A percentile compares a stretch with the other conserved stretches of the same genome.
These are phyloP conservation scores for Sylvia borin DNA, from an alignment of 2,797 vertebrate species.

Conservation along the genomic window DNA sequence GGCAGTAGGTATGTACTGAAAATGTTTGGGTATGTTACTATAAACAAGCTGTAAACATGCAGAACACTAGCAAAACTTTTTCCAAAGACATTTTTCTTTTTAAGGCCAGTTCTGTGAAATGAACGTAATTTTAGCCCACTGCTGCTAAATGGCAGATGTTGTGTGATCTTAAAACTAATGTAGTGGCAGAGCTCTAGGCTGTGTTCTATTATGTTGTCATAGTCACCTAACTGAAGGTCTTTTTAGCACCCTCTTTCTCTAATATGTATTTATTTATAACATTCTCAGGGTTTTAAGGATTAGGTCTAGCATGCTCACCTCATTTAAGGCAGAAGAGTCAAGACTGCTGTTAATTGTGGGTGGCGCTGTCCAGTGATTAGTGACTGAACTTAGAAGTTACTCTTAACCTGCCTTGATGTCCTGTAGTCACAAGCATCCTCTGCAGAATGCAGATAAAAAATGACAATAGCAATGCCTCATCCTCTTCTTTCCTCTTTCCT, in stretches of 20 bases:
- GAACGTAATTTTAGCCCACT: not conserved
- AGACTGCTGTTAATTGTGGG: not conserved
- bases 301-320: not conserved
- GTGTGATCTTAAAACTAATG: not conserved
- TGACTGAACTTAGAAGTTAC: not conserved
- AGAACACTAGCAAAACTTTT: not conserved
- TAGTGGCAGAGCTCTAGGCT: not conserved
- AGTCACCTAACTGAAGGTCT: not conserved
- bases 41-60: not conserved
- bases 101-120: not conserved
- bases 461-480: rapidly evolving
- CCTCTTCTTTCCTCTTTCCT: not conserved
- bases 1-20: not conserved
- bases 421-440: not conserved
- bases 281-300: not conserved
- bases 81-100: not conserved
- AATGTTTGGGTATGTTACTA: not conserved
- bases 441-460: not conserved
- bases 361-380: not conserved
- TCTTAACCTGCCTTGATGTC: not conserved
- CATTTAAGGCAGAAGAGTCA: not conserved
- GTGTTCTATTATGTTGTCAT: not conserved
- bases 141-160: not conserved
- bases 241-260: not conserved
- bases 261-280: not conserved